Conservation (phyloP, 2,797 vertebrate species). For the Hyperoplus immaculatus region DNA sequence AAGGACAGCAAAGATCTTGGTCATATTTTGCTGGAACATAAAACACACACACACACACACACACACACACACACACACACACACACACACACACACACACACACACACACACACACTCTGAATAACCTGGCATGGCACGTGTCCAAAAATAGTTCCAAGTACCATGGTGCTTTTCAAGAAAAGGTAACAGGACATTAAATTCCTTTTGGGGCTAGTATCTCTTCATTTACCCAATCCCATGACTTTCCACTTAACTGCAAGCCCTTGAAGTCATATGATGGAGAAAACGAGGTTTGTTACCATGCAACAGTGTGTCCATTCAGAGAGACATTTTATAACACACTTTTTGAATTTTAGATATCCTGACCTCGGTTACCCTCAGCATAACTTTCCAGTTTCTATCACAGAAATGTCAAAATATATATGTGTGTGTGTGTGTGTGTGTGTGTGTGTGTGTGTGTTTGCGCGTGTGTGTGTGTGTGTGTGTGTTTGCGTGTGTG, state of each 20-base stretch:
- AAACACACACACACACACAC: neutral
- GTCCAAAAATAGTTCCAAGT: conserved; percentile 4
- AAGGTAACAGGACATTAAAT: conserved; percentile 41
- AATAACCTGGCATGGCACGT: neutral
- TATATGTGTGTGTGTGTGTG: no score
- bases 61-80: neutral
- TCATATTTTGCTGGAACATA: neutral
- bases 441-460: no score
- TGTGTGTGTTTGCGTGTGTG: no score
- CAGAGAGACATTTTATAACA: conserved; percentile 27
- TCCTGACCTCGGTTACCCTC: conserved; percentile 24
- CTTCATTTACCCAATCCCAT: conserved; percentile 65
- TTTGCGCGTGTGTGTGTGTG: no score
- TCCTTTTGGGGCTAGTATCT: conserved; percentile 38
- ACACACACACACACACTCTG: neutral
- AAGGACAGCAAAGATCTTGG: neutral
- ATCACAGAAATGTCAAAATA: neutral
- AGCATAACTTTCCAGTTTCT: neutral
- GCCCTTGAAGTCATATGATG: conserved; percentile 70
- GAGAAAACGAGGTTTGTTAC: conserved; percentile 68
- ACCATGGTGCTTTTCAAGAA: conserved; percentile 15
- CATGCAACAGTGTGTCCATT: conserved; percentile 51
- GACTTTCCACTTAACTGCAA: conserved; percentile 59
- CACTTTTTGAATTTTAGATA: conserved; percentile 28
- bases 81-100: neutral